phyloP scores from a whole-genome alignment of 2,888 invertebrate genomes.

The Drosophila rellima region DNA sequence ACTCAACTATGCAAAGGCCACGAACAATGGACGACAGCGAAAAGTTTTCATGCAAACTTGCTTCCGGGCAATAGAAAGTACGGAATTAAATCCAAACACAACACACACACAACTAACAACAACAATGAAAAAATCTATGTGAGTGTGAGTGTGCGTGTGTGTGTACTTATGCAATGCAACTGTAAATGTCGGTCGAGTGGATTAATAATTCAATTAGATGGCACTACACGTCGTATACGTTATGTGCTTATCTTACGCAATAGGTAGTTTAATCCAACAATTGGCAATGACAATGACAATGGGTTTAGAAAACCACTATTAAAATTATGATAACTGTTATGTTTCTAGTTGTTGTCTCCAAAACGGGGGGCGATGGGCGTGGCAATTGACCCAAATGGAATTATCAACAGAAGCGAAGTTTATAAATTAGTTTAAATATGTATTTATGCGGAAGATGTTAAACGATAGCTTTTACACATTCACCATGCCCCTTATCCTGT shows the following conservation, averaged over 20 bases:
- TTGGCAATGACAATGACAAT: conserved; percentile 12
- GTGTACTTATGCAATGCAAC: conserved; percentile 27
- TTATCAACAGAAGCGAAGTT: conserved; percentile 31
- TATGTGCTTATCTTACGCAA: conserved; percentile 49
- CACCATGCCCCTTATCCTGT: conserved; percentile 1
- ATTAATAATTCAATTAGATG: conserved; percentile 78
- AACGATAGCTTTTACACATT: conserved; percentile 17
- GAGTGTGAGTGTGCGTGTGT: conserved; percentile 23
- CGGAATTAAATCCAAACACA: conserved; percentile 48
- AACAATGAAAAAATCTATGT: conserved; percentile 23
- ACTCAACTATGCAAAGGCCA: conserved; percentile 60
- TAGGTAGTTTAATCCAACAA: conserved; percentile 6
- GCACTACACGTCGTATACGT: conserved; percentile 65
- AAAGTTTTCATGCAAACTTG: conserved; percentile 46
- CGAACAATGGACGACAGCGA: conserved; percentile 55
- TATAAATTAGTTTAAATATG: conserved; percentile 58
- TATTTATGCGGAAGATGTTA: conserved; percentile 60
- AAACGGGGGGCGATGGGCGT: background rate
- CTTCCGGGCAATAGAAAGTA: conserved; percentile 60
- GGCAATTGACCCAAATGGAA: conserved; percentile 40
- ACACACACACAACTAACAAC: conserved; percentile 45
- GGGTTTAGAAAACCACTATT: conserved; percentile 3
- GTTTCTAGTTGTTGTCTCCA: background rate
- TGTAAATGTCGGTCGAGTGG: conserved; percentile 56
- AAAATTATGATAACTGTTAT: background rate